Evolutionary conservation across 2,888 invertebrate species (phyloP), one percentile per base, ranked within the genome.

Genomic region (Drosophila cracens): DNA sequence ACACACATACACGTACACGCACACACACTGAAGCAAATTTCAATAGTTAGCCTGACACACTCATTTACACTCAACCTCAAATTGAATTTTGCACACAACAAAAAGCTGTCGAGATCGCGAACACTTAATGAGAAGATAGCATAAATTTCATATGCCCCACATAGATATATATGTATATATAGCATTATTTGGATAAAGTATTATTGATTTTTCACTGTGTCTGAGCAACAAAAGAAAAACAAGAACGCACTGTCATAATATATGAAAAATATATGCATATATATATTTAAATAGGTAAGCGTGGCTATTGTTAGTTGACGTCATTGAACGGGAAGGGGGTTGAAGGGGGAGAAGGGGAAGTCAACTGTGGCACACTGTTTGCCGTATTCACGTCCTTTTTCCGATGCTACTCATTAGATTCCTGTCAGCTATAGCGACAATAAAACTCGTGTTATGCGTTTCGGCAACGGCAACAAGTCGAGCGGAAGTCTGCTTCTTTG

Each of bases 81-180:
- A 87, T 86, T 89, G 62, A 87, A 85, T 86, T 89, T 80, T 60
- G 65, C 77, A 51, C 67, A 73, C 68, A 72, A 81, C 79, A 83
- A 81, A 86, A 71, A 61, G 43, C 48, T 48, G 36, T 40, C 29
- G 38, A 80, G 71, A 79, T 79, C 80, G 76, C 80, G 56, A 36
- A 29, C 38, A 68, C 40, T 67, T 67, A 59, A 46, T 53, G 61
- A 72, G 49, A 54, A 78, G 78, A 83, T 83, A 83, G 63, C 74
- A 79, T 64, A 73, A 62, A 75, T 71, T 67, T 70, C 59, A 68
- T 53, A 63, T 65, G 72, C 53, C 27, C 34, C 51, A 52, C 52
- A 46, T 48, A 51, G 58, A 53, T 57, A 40, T 58, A 56, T 43
- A 4, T 21, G 25, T 61, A 43, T 54, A 46, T 58, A 56, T 48